These are phyloP conservation scores for Trachelus tabidus DNA, from an alignment of 2,888 invertebrate genomes.

Conservation along the genomic window DNA sequence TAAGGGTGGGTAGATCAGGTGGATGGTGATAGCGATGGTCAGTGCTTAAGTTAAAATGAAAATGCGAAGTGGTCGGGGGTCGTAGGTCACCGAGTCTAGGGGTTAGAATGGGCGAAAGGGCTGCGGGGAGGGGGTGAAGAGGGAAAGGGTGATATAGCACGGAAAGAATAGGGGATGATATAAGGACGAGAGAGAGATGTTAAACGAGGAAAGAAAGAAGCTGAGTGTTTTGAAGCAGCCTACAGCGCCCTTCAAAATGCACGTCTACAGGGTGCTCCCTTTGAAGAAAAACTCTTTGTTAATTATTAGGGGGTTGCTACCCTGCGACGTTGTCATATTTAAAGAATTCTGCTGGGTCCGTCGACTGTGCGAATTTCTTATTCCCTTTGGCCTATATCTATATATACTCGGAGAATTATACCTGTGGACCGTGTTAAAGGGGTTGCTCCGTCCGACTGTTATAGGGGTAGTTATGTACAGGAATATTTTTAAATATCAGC, in stretches of 20 bases:
- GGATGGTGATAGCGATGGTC: background rate
- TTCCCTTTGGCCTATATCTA: background rate
- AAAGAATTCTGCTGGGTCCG: slow-evolving; percentile 11
- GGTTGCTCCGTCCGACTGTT: background rate
- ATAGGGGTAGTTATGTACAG: background rate
- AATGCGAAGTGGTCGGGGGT: slow-evolving; percentile 3
- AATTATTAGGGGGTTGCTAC: slow-evolving; percentile 41
- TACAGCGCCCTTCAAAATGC: background rate
- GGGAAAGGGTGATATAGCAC: slow-evolving; percentile 22
- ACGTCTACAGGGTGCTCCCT: background rate
- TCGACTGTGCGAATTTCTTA: background rate
- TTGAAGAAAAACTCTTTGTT: slow-evolving; percentile 41
- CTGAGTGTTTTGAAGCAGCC: slow-evolving; percentile 17
- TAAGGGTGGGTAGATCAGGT: background rate
- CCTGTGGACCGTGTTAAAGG: background rate
- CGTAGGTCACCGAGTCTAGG: background rate
- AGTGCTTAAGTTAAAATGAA: slow-evolving; percentile 10
- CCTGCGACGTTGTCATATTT: slow-evolving; percentile 44
- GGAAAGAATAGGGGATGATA: slow-evolving; percentile 9
- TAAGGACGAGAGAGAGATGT: slow-evolving; percentile 10
- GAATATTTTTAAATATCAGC: background rate
- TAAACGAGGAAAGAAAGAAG: slow-evolving; percentile 25
- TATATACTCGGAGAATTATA: background rate
- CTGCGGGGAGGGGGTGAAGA: slow-evolving; percentile 21
- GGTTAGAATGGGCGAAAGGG: slow-evolving; percentile 15